Conservation (phyloP, 2,888 invertebrate genomes). For the Actias luna region DNA sequence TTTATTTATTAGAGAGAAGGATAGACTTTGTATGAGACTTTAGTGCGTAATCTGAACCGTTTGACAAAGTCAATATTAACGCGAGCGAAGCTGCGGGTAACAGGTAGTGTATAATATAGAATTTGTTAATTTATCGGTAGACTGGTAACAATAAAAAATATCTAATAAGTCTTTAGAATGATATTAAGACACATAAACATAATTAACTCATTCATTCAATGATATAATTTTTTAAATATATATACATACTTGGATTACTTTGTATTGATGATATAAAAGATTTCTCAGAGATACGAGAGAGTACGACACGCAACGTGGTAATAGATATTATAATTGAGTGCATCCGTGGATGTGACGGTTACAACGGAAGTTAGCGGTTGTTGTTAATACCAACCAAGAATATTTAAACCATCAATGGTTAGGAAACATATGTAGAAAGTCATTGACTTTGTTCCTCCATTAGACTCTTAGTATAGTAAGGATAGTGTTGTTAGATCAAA, state of each 20-base stretch:
- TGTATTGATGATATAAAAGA: background rate
- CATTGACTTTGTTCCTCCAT: background rate
- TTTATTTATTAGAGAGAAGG: too few species aligned
- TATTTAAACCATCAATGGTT: background rate
- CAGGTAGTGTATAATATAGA: too few species aligned
- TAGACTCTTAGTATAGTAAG: too few species aligned
- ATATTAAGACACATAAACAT: too few species aligned
- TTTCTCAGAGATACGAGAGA: background rate
- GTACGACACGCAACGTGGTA: background rate
- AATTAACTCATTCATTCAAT: background rate
- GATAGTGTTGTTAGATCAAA: too few species aligned
- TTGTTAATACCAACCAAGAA: background rate
- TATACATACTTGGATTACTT: background rate
- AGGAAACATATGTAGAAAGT: background rate
- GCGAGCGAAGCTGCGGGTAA: too few species aligned
- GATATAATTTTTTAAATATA: background rate
- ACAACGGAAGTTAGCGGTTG: background rate
- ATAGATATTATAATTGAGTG: background rate
- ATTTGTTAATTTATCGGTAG: too few species aligned
- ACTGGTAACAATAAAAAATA: too few species aligned
- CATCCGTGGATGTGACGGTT: background rate
- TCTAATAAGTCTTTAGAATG: too few species aligned
- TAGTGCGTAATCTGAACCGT: too few species aligned
- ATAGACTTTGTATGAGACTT: too few species aligned
- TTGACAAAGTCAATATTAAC: too few species aligned